Evolutionary conservation across 1,140 invertebrate species (phyloP).

Genomic region (Ceratosolen solmsi): DNA sequence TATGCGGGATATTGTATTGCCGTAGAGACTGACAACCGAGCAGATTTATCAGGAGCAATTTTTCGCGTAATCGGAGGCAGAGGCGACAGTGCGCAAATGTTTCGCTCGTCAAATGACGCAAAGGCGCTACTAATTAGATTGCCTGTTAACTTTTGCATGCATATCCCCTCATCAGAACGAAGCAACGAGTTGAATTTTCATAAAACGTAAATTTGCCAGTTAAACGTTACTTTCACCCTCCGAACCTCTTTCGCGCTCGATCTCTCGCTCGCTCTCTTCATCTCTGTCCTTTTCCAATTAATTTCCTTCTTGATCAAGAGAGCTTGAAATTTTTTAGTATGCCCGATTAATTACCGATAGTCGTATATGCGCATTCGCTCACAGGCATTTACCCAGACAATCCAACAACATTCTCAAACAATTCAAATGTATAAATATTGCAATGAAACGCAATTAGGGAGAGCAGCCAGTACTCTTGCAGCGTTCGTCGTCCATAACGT

Average conservation of each 20-base stretch:
- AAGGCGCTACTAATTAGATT: background rate
- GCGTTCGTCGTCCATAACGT: too few species aligned
- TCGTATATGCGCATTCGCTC: background rate
- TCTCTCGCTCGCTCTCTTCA: background rate
- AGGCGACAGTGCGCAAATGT: background rate
- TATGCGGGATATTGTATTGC: background rate
- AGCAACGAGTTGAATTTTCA: background rate
- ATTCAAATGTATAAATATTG: too few species aligned
- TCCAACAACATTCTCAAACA: background rate
- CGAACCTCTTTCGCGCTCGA: background rate
- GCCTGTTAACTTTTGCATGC: background rate
- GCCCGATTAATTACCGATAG: background rate
- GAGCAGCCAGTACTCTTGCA: too few species aligned
- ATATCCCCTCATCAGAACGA: background rate
- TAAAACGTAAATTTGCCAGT: background rate
- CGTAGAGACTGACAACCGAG: too few species aligned
- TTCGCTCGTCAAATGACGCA: background rate
- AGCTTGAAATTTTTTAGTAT: background rate
- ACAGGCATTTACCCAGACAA: background rate
- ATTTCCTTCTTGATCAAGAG: conserved; percentile 5
- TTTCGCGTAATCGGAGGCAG: background rate
- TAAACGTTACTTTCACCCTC: too few species aligned
- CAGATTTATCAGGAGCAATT: too few species aligned
- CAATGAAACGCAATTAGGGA: too few species aligned
- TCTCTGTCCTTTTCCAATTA: background rate